Evolutionary conservation across 35 echinoderm and acorn worm species (phyloP), one percentile per base, ranked within the genome.

Genomic region (Apostichopus californicus): DNA sequence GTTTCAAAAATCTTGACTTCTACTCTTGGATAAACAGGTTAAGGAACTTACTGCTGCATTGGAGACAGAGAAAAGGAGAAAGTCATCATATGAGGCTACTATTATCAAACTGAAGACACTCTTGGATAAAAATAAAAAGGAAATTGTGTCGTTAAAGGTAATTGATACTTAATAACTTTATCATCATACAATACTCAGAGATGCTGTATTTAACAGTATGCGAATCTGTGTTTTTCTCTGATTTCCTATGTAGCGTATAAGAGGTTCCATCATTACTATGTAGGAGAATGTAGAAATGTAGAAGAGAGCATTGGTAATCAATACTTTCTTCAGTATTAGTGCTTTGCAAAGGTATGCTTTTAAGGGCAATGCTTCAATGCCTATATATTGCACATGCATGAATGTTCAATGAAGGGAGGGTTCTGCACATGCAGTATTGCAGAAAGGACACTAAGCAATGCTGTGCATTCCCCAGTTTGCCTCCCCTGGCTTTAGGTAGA

Each of bases 101-200:
- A 94, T 98, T 79, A 95, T 95, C 56, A 98, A 98, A 90, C 91
- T 98, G 2, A 95, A 95, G 78, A 85, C 95, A 57, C 80, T 98
- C 6, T 63, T 95, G 55, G 96, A 98, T 55, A 87, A 88, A 66
- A 98, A 98, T 75, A 92, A 92, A 79, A 98, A 96, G 86, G 84
- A 92, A 34, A 80, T 98, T 25, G 70, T 65, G 55, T 58, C 28
- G 15, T 54, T 93, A 56, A 91, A 97, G 96, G 96, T 97, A 80
- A 46, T 46, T 46, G 34, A 46, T 46, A 3, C 34, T 46, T 46
- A 72, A 72, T 72, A 72, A 14, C 12, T 14, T 72, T 12, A 14
- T 12, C 0, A 72, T 20, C 12, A 20, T 72, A 72, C 9, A 20
- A 77, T 77, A 20, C 25, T 77, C 25, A 24, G 18, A 24, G 17